Base-by-base conservation (phyloP, 2,113 vertebrate species). In the Dromas ardeola region DNA sequence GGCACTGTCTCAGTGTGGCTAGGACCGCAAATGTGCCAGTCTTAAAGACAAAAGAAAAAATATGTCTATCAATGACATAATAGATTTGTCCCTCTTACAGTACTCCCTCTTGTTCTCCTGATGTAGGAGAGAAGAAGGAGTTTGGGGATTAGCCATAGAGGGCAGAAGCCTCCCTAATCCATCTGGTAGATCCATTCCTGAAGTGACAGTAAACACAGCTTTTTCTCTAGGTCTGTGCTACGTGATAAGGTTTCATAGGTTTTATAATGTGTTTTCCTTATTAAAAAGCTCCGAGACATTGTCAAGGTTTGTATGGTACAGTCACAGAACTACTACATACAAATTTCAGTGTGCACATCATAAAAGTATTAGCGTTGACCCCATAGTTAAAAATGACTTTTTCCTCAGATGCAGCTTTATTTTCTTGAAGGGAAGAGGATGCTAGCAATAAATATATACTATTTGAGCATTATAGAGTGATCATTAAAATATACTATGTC, bases 191-290 rank as follows among this genome's bases (percentile, higher is more conserved):
- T 47, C 26, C 5, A 8, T 65, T 86, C 27, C 77, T 86, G 21
- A 70, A 83, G n/a, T 36, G 61, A 4, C 29, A 66, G 6, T 43
- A 50, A 65, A 38, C 13, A 58, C 15, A 59, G 26, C 10, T 58
- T 56, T 42, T 56, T 3, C 7, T 52, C 10, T 30, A 42, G 36
- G 11, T 59, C 11, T 69, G 1, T 50, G 18, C 27, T 59, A 55
- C 9, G 0, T 2, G 1, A 2, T 13, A 45, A 67, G 11, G 5
- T 67, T 92, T 89, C 8, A 11, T 2, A 59, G 27, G 13, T 36
- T 40, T 90, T 58, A 10, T 9, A 40, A 15, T 18, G 5, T 43
- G 9, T 19, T 67, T 89, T 74, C 8, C 71, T 62, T 63, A 16
- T 53, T 58, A 25, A 53, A n/a, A 62, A 84, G 11, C 8, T 84